Evolutionary conservation across 2,888 invertebrate species (phyloP), one percentile per base, ranked within the genome.

Genomic region (Lithophane ornitopus): DNA sequence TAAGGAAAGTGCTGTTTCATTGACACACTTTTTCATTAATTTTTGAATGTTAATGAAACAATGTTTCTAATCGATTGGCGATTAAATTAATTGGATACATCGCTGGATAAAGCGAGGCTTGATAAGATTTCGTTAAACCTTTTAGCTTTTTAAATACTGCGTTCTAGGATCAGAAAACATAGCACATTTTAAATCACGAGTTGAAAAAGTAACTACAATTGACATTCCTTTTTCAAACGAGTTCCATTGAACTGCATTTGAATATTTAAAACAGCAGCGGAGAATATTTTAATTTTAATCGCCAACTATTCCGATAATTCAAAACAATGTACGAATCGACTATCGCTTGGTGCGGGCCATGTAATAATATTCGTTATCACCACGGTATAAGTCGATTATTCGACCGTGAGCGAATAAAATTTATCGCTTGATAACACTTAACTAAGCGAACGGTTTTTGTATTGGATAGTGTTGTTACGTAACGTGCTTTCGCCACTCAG

Each of bases 351-450:
- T 83, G 79, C 75, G 82, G 82, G 75, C 81, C 77, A 87, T 87
- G 85, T 87, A 88, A 86, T 89, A 90, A 89, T 91, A 90, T 87
- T 74, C 85, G 90, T 92, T 94, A 94, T 93, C 94, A 90, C 83
- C 73, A 85, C 88, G 88, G 87, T 90, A 90, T 90, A 91, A 92
- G 88, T 91, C 89, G 93, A 94, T 92, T 93, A 92, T 91, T 92
- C 89, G 92, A 90, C 92, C 92, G 92, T 92, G 90, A 91, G 92
- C 91, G 92, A 91, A 92, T 92, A 92, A 91, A 93, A 93, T 91
- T 92, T 94, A 94, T 94, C 93, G 92, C 80, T 83, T 89, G 94
- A 94, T 94, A 94, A 92, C 89, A 87, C 85, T 88, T 88, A 87
- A 87, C 89, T 90, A 86, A 89, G 85, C 88, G 85, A 88, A 87